These are phyloP conservation scores for Ladona fulva DNA, from an alignment of 1,140 invertebrate genomes.

Conservation along the genomic window DNA sequence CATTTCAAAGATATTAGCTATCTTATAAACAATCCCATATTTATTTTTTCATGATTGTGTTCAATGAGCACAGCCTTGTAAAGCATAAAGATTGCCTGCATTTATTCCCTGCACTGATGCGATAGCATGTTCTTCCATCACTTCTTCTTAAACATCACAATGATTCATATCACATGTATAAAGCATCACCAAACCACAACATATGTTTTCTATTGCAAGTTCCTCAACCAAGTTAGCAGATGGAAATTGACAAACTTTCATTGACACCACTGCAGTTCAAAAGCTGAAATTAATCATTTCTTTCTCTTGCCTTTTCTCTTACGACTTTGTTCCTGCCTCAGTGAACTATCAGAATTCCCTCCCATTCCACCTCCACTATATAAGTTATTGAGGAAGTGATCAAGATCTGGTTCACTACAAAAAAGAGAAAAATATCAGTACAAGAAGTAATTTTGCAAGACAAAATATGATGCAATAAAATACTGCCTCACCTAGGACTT, in stretches of 20 bases:
- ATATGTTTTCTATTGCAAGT: not conserved
- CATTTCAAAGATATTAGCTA: not conserved
- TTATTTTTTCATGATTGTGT: not conserved
- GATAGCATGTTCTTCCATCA: not conserved
- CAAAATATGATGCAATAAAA: too few species aligned
- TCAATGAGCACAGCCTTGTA: not conserved
- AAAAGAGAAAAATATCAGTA: conserved; percentile 15
- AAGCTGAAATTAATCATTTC: conserved; percentile 30
- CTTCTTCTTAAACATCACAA: not conserved
- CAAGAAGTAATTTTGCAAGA: too few species aligned
- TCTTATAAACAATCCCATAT: not conserved
- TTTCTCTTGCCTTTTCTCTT: conserved; percentile 41
- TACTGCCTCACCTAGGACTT: not conserved
- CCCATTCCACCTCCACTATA: conserved; percentile 39
- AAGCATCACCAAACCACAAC: not conserved
- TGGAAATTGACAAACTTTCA: too few species aligned
- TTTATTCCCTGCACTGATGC: not conserved
- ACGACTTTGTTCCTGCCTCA: conserved; percentile 21
- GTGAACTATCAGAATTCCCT: conserved; percentile 15
- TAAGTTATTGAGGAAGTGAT: conserved; percentile 52
- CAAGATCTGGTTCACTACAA: conserved; percentile 49
- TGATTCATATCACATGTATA: not conserved
- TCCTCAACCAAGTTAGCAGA: too few species aligned
- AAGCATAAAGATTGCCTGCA: not conserved
- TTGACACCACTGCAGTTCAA: not conserved